phyloP scores from a whole-genome alignment of 2,113 vertebrate genomes.

The Phycodurus eques region DNA sequence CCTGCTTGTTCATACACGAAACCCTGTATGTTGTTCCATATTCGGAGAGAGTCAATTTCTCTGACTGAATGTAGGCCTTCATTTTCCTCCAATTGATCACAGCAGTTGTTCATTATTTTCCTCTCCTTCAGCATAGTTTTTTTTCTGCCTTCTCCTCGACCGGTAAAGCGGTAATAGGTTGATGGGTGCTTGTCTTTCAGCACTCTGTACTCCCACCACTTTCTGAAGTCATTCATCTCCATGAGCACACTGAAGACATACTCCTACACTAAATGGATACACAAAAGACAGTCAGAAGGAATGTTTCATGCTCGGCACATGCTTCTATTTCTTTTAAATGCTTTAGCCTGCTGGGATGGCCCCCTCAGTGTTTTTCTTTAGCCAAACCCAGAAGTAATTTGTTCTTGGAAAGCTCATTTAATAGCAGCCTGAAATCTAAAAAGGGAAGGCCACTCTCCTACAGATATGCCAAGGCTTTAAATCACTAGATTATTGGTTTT shows the following conservation, averaged over 20 bases:
- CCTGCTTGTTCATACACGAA: neutral
- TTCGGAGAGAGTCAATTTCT: constrained; percentile 1
- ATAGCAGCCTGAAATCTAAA: constrained; percentile 52
- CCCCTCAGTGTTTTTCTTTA: constrained; percentile 31
- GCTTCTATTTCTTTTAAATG: constrained; percentile 12
- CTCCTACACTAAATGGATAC: constrained; percentile 2
- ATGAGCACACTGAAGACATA: constrained; percentile 50
- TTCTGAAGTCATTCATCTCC: constrained; percentile 57
- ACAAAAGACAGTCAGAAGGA: constrained; percentile 1
- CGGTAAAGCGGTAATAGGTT: constrained; percentile 77
- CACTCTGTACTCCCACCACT: constrained; percentile 63
- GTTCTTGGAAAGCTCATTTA: constrained; percentile 57
- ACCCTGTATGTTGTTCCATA: neutral
- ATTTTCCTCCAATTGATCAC: constrained; percentile 34
- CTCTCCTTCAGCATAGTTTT: constrained; percentile 16
- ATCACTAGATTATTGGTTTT: constrained; percentile 79
- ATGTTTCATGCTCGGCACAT: neutral
- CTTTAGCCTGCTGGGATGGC: constrained; percentile 26
- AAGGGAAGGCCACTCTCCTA: constrained; percentile 38
- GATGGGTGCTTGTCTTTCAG: constrained; percentile 73
- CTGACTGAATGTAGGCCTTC: constrained; percentile 12
- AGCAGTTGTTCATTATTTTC: constrained; percentile 26
- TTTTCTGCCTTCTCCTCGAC: constrained; percentile 33
- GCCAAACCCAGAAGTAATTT: constrained; percentile 60
- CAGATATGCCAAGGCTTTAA: constrained; percentile 60